Evolutionary conservation across 2,797 vertebrate species (phyloP).

Genomic region (Amblyopsis hoosieri): DNA sequence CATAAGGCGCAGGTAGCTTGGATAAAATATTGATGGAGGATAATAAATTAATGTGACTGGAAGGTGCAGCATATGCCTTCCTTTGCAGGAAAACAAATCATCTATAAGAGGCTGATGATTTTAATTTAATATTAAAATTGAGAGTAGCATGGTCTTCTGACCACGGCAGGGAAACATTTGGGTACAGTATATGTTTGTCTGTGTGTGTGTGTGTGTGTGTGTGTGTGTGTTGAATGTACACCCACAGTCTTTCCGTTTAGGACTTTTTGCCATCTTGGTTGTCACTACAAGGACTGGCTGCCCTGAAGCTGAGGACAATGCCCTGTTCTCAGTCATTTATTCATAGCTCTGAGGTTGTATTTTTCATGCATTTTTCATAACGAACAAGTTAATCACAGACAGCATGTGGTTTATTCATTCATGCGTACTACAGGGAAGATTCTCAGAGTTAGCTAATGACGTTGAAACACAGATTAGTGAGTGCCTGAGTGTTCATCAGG

Average conservation of each 20-base stretch:
- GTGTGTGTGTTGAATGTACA: background rate
- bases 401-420: constrained; percentile 58
- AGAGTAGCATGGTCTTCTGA: background rate
- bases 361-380: constrained; percentile 77
- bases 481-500: too few species aligned
- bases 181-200: background rate
- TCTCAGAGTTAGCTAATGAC: background rate
- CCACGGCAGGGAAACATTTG: background rate
- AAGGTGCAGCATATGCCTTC: constrained; percentile 26
- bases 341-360: constrained; percentile 69
- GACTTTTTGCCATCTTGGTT: constrained; percentile 8
- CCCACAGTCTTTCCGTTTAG: background rate
- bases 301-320: constrained; percentile 37
- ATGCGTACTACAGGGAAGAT: constrained; percentile 70
- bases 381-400: constrained; percentile 71
- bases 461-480: too few species aligned
- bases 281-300: constrained; percentile 34
- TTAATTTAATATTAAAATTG: background rate
- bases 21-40: constrained; percentile 75
- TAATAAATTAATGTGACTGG: constrained; percentile 67
- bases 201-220: background rate
- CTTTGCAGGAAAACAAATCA: background rate
- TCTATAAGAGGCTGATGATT: too few species aligned
- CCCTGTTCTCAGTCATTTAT: constrained; percentile 71
- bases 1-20: constrained; percentile 59